Conservation (phyloP, 1,140 invertebrate species). For the Oreohelix idahoensis region DNA sequence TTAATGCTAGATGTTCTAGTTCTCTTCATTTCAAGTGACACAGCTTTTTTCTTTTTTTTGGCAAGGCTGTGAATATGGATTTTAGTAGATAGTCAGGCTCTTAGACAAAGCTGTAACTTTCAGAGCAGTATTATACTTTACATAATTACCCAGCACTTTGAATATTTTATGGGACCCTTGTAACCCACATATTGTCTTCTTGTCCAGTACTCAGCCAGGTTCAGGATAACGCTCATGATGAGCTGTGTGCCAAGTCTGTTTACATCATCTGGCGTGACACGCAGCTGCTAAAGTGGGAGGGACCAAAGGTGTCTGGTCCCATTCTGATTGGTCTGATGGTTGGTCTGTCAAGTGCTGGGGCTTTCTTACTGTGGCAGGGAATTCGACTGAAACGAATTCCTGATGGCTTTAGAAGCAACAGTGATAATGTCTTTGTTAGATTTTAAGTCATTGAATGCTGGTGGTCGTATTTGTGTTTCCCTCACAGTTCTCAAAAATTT, state of each 20-base stretch:
- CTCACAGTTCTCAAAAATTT: too few relatives aligned
- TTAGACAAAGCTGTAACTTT: too few relatives aligned
- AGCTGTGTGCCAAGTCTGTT: conserved; percentile 33
- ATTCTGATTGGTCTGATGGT: conserved; percentile 41
- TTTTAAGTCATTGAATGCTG: neutral
- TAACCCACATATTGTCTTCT: too few relatives aligned
- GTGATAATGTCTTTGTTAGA: conserved; percentile 29
- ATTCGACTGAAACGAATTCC: conserved; percentile 26
- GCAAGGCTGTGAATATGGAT: too few relatives aligned
- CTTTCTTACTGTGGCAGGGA: conserved; percentile 44
- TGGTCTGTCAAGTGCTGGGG: conserved; percentile 18
- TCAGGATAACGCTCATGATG: neutral
- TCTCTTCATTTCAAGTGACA: too few relatives aligned
- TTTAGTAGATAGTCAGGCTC: too few relatives aligned
- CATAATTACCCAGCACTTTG: too few relatives aligned
- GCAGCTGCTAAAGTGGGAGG: conserved; percentile 25
- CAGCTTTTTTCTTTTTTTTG: too few relatives aligned
- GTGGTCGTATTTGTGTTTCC: too few relatives aligned
- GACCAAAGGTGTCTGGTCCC: conserved; percentile 37
- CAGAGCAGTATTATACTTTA: too few relatives aligned
- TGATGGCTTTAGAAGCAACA: neutral
- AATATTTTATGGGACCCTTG: too few relatives aligned
- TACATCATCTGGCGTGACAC: conserved; percentile 40
- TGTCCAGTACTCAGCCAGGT: neutral
- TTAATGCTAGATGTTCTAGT: too few relatives aligned